phyloP scores from a whole-genome alignment of 2,888 invertebrate species.

The Anticlea derivata region DNA sequence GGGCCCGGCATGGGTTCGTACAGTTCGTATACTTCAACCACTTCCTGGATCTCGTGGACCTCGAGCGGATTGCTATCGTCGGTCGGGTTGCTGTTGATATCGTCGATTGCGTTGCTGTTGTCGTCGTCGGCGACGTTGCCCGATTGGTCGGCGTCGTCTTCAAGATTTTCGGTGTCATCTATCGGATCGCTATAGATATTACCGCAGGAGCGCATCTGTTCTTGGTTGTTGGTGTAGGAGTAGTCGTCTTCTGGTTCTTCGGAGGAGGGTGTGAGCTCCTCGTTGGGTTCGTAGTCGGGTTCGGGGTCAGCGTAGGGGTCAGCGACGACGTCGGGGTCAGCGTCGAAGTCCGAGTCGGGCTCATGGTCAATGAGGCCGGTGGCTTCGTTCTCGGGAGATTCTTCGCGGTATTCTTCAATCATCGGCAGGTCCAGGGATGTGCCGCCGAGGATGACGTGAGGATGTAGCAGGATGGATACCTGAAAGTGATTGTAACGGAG shows the following conservation, averaged over 20 bases:
- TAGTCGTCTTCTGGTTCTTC: constrained; percentile 18
- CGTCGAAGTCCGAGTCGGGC: constrained; percentile 37
- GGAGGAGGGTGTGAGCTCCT: not conserved
- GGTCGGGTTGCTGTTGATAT: constrained; percentile 47
- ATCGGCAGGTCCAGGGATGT: constrained; percentile 67
- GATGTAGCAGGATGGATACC: constrained; percentile 71
- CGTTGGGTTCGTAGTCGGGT: not conserved
- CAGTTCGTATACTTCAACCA: constrained; percentile 7
- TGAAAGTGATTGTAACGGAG: constrained; percentile 31
- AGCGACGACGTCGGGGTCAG: constrained; percentile 14
- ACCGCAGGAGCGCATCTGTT: not conserved
- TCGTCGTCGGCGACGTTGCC: constrained; percentile 6
- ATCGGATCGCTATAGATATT: constrained; percentile 3
- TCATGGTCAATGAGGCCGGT: not conserved
- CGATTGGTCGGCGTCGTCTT: constrained; percentile 2
- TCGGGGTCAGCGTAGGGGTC: constrained; percentile 1
- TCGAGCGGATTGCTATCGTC: constrained; percentile 42
- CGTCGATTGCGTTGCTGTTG: constrained; percentile 10
- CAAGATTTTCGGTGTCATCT: not conserved
- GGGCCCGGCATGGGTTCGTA: constrained; percentile 41
- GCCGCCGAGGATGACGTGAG: constrained; percentile 59
- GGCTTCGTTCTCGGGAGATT: not conserved
- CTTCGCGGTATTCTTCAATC: constrained; percentile 58
- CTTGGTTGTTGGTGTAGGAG: constrained; percentile 2
- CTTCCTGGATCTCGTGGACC: not conserved